phyloP scores from a whole-genome alignment of 2,113 vertebrate genomes.

The Bostrychus sinensis region DNA sequence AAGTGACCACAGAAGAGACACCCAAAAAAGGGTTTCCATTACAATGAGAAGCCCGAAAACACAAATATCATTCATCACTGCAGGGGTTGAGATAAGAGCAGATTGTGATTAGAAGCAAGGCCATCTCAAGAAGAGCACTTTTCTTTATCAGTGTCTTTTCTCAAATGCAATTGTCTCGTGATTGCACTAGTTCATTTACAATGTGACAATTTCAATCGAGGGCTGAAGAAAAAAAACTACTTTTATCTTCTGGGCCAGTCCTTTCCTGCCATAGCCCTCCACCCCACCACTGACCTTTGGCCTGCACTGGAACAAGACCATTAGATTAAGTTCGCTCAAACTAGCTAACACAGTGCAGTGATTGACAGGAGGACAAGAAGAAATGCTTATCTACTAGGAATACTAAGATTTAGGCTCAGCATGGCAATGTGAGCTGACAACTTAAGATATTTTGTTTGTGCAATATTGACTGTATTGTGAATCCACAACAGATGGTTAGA shows the following conservation, averaged over 20 bases:
- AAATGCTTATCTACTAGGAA: neutral
- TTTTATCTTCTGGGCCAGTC: slow-evolving; percentile 59
- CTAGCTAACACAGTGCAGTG: neutral
- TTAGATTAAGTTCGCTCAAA: neutral
- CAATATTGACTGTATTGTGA: neutral
- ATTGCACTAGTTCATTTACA: neutral
- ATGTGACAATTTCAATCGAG: slow-evolving; percentile 8
- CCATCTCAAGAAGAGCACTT: slow-evolving; percentile 8
- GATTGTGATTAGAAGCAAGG: slow-evolving; percentile 32
- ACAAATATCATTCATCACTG: slow-evolving; percentile 55
- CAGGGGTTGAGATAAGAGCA: slow-evolving; percentile 37
- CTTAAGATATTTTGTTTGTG: neutral
- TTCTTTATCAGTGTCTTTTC: neutral
- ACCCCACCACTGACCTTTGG: slow-evolving; percentile 23
- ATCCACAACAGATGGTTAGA: neutral
- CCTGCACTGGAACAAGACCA: neutral
- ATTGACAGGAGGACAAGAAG: neutral
- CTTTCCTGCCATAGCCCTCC: slow-evolving; percentile 52
- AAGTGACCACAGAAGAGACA: slow-evolving; percentile 55
- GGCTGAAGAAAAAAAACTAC: slow-evolving; percentile 25
- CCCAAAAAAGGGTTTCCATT: slow-evolving; percentile 50
- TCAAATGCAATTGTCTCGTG: neutral
- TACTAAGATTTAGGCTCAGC: neutral
- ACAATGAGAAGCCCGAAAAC: slow-evolving; percentile 45
- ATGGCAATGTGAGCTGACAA: neutral